A percentile compares a stretch with the other conserved stretches of the same genome.
Conservation (phyloP, 2,113 vertebrate species). For the Taxidea taxus region DNA sequence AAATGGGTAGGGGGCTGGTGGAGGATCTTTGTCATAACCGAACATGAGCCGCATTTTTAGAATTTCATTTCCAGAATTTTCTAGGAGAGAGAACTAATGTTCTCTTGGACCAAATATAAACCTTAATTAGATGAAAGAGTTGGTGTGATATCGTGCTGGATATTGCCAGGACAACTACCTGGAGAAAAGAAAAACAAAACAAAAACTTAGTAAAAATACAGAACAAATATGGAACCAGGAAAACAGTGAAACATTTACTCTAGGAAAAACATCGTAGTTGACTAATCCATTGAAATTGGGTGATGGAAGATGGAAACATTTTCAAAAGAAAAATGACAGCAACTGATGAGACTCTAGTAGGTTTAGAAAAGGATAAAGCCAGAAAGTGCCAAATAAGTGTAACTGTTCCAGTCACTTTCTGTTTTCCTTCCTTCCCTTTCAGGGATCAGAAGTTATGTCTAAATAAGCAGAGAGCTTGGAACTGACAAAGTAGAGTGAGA, state of each 20-base stretch:
- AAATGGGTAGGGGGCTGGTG: not conserved
- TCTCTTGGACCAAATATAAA: not conserved
- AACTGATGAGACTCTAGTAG: not conserved
- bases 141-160: not conserved
- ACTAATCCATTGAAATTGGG: not conserved
- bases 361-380: not conserved
- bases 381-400: rapidly evolving
- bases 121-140: not conserved
- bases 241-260: not conserved
- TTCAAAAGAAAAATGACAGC: not conserved
- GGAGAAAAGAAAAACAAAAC: not conserved
- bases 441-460: not conserved
- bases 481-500: not conserved
- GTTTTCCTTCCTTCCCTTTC: not conserved
- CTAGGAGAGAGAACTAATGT: not conserved
- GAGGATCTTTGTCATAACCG: not conserved
- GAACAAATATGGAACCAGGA: not conserved
- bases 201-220: not conserved
- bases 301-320: not conserved
- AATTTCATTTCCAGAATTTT: not conserved
- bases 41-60: not conserved
- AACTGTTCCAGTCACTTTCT: too few species aligned
- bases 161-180: not conserved
- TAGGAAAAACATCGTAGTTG: too few species aligned
- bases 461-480: not conserved